Evolutionary conservation across 2,888 invertebrate species (phyloP), one percentile per base, ranked within the genome.

Genomic region (Nomada fabriciana): DNA sequence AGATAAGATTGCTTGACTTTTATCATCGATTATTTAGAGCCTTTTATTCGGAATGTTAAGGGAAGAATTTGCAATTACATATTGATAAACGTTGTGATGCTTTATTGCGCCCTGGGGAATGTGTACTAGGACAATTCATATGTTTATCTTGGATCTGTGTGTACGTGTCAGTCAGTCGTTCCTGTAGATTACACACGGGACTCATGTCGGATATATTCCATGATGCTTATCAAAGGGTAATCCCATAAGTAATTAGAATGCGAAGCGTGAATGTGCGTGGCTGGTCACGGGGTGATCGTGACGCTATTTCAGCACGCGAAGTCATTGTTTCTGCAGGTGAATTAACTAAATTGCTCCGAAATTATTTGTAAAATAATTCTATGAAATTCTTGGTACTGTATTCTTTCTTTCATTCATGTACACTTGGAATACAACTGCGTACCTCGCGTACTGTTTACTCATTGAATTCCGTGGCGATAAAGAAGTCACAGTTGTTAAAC

Each of bases 201-300:
- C 43, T 43, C 47, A 42, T 25, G 42, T 55, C 20, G 10, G 23
- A 61, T 53, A 65, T 65, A 74, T 60, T 60, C 25, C 69, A 25
- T 20, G 65, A 42, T 60, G 43, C 65, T 69, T 81, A 67, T 75
- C 80, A 25, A 36, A n/a, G 10, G 60, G 25, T 67, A 80, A 81
- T 80, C 70, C 61, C 55, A 2, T 55, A 36, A 55, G 65, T 57
- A 75, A 61, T 69, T 70, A 55, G 36, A 64, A 73, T 68, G 68
- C 67, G 2, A 7, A 36, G 42, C 36, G 15, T 25, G 53, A 36
- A 72, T 29, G 57, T 53, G 57, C 42, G 42, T 3, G 1, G 11
- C 43, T 47, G 43, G 43, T 18, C 55, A 36, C 20, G 18, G 43
- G n/a, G 20, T 13, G 15, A 36, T 57, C 53, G 63, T 63, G 53